Base-by-base conservation (phyloP, 2,888 invertebrate species). In the Drosophila rubida region DNA sequence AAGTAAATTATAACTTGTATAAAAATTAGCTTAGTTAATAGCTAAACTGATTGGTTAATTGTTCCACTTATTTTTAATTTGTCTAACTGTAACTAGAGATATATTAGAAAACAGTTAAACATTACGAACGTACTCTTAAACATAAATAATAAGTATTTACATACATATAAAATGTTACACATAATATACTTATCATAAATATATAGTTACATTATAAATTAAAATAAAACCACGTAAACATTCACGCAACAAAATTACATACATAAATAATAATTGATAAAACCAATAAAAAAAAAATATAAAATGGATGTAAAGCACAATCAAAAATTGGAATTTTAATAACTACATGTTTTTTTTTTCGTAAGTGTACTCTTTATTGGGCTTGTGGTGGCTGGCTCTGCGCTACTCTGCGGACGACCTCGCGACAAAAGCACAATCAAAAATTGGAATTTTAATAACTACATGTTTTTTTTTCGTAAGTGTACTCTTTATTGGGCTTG, bases 41-140 rank as follows among this genome's bases (percentile, higher is more conserved):
- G 41, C 58, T 57, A 61, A 37, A 42, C 55, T 51, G 59, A 70
- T 74, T 70, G 73, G 73, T 70, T 75, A 75, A 75, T 59, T 70
- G 74, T 74, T 74, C 71, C 74, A 71, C 58, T 66, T 58, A 61
- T 44, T 48, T 66, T 69, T 51, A 66, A 19, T 62, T 49, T 41
- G 35, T 62, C 37, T 53, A 42, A 44, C 32, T 42, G 19, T 73
- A 65, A 60, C 53, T 65, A 74, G 69, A 6, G 8, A 59, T 73
- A 54, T 50, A 44, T 48, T 53, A 54, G 30, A 53, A 37, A 66
- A 27, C 37, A 54, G 45, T 35, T 66, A 53, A 62, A 58, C 46
- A 44, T 23, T 41, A 67, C 32, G 55, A 39, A 35, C 8, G 39
- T 59, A 64, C 23, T 39, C 61, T 54, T 23, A 64, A 22, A 27